Evolutionary conservation across 2,797 vertebrate genomes (phyloP), one percentile per base, ranked within the genome.

Genomic region (Phrynocephalus vlangalii): DNA sequence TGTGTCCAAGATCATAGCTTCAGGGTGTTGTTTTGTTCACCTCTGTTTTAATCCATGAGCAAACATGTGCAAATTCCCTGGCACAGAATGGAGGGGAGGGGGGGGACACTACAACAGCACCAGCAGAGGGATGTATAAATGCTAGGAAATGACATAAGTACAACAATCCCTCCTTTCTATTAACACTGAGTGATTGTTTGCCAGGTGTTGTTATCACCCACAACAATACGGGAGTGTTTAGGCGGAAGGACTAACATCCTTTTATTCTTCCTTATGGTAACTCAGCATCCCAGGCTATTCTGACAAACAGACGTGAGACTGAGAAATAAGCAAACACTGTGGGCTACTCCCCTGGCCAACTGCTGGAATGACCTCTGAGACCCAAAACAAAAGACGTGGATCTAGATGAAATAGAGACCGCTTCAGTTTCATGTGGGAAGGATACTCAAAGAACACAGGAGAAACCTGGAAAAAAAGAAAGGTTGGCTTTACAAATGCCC

Each of bases 131-230:
- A 90, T 88, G 93, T 91, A 91, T 18, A 0, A 89, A 73, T n/a
- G 85, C 76, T 76, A 94, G 95, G 94, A 95, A 95, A 93, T 95
- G 91, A 95, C 92, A 86, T 93, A 93, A 93, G 88, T 75, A 80
- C 86, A 85, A 79, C 91, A 89, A 81, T 93, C 94, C 92, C 92
- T 94, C 91, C 91, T 18, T 94, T 95, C 95, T 92, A 72, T 89
- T 94, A 95, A 94, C 83, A 91, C 92, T 90, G 84, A 88, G 89
- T 82, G 87, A 81, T 84, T 87, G 90, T 81, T 24, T 92, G 91
- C 95, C 93, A 95, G 89, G 60, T 93, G 90, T 77, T 88, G 90
- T 94, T 94, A 94, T 93, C 84, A 0, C 85, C 89, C 80, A 83
- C 86, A 92, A 91, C 92, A 91, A 92, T 90, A 95, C 90, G 85